Evolutionary conservation across 2,888 invertebrate species (phyloP), one percentile per base, ranked within the genome.

Genomic region (Adela reaumurella): DNA sequence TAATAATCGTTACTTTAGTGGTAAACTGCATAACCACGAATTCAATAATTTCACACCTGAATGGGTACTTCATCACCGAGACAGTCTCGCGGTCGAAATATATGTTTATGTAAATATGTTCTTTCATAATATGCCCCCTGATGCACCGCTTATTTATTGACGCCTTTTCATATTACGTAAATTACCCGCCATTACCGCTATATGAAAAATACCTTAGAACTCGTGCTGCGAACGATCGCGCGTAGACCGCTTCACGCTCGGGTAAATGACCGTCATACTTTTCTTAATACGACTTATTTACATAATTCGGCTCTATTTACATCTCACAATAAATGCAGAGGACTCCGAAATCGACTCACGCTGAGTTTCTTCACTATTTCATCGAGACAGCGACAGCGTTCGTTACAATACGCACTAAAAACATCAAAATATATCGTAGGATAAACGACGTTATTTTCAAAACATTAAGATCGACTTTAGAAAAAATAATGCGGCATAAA

Each of bases 221-320:
- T 24, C 24, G 24, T 24, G 24, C 24, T 24, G 24, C 24, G 8
- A 8, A 24, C 24, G 24, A 6, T 24, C 8, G 8, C 24, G 24
- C 5, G 8, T 24, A 6, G 24, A 24, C 24, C 8, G 24, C 24
- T 74, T 73, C 72, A 72, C 70, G 67, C 58, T 64, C 59, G 63
- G 62, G 64, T 69, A 65, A 68, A 72, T 69, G 68, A 65, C 66
- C 67, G 66, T 71, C 63, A 62, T 60, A 60, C 62, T 67, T 72
- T 72, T 76, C 73, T 70, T 70, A 73, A 74, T 76, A 74, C 69
- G 65, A 61, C 62, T 62, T 64, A 77, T 77, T 74, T 70, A 74
- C 76, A 76, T 76, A 74, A 67, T 72, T 69, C 72, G 72, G 74
- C 74, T 67, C 74, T 67, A 76, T 76, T 76, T 74, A 70, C 74